Evolutionary conservation across 2,113 vertebrate genomes (phyloP), one percentile per base, ranked within the genome.

Genomic region (Dissostichus mawsoni): DNA sequence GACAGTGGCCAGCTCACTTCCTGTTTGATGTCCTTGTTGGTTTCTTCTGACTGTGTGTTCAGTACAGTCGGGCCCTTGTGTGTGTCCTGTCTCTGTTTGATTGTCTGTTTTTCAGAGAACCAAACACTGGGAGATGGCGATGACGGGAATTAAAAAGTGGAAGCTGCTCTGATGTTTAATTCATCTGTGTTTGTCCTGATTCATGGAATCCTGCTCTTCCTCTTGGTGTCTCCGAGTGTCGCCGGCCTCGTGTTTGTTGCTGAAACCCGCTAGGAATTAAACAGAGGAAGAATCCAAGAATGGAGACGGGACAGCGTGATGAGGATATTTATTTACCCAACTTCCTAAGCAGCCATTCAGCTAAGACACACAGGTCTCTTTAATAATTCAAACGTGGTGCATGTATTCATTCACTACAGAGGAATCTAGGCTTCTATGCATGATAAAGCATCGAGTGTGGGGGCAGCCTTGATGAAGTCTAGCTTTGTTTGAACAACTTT

Each of bases 141-240:
- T 50, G 59, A 59, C n/a, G 2, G 23, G 12, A 44, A 82, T 51
- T 69, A 68, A 45, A 47, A 25, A 70, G n/a, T 14, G 3, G 44
- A 36, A 69, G 50, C 78, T 2, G 47, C 71, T 58, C 62, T 63
- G 75, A 89, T 90, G 84, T 85, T 87, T 87, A 80, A 90, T 87
- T 91, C 57, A 91, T 84, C 68, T 0, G 7, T 52, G 74, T 88
- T 85, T 80, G 88, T 87, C 70, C 90, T 76, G 50, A 61, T 86
- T 87, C 63, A 3, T 64, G 75, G 61, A 74, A 64, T 76, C 66
- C 66, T 3, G 2, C 25, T 64, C 58, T 44, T 83, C 55, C 45
- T 78, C 74, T 47, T 10, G 17, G 56, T 12, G 1, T 72, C 71
- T 70, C 41, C 0, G 3, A 8, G 52, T 17, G 81, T 67, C 20